Base-by-base conservation (phyloP, 2,797 vertebrate species). In the Ctenopoma multispine region DNA sequence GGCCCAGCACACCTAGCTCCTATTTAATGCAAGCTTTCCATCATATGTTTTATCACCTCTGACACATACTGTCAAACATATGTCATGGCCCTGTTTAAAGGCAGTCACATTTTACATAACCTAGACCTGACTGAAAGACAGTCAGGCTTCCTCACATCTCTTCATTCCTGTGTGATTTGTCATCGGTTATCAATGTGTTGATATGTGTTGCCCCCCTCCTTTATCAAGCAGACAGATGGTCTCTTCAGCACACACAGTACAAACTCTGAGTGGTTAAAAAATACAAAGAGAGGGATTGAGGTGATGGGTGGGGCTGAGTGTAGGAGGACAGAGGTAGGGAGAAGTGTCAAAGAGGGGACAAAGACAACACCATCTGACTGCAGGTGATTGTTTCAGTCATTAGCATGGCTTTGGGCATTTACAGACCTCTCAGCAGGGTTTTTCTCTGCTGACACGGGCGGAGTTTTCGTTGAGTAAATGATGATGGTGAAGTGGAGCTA, bases 301-400 rank as follows among this genome's bases (percentile, higher is more conserved):
- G 78, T 46, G 74, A 55, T 55, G 71, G 83, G 86, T 77, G 84
- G 51, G 66, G 79, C 77, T 5, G 53, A 36, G 72, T 14, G 36
- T 54, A 63, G 75, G 84, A 74, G 82, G 73, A 82, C 81, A 81
- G 80, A 88, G 81, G 43, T 46, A 11, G 18, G 79, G 72, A 75
- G 77, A 71, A 79, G 83, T 86, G 86, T 82, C 83, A 86, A 46
- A 15, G 63, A 60, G 29, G 60, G 66, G 80, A 85, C 84, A 82
- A 81, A 86, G 84, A 85, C 80, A 80, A 85, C 87, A 79, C 44
- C 80, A 60, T 88, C 72, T 86, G 83, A 90, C 80, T 86, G 69
- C 75, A 72, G 82, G 83, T 75, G 80, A 85, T 80, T 75, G 83
- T 86, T 77, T 77, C 72, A 77, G 75, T 80, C 78, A 79, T 84